Evolutionary conservation across 2,113 vertebrate genomes (phyloP).

Genomic region (Microcebus jonahi): DNA sequence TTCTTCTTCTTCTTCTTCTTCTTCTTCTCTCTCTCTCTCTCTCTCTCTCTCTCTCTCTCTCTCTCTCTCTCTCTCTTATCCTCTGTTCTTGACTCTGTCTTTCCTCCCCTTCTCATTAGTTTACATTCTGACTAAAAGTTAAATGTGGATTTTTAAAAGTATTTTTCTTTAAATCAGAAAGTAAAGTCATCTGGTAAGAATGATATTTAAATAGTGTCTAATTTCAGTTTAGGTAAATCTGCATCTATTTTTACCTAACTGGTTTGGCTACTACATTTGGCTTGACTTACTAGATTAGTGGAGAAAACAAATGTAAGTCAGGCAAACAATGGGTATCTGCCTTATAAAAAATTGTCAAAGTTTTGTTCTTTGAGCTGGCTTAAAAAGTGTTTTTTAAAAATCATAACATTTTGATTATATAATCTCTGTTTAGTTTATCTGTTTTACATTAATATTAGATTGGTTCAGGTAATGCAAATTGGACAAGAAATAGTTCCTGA

Average conservation of each 20-base stretch:
- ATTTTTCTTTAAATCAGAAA: conserved; percentile 10
- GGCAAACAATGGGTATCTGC: neutral
- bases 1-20: no score
- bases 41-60: neutral
- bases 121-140: neutral
- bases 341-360: neutral
- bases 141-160: neutral
- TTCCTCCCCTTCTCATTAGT: neutral
- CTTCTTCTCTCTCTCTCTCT: neutral
- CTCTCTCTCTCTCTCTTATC: neutral
- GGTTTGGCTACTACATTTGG: neutral
- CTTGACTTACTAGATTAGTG: neutral
- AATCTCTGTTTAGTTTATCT: neutral
- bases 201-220: neutral
- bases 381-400: neutral
- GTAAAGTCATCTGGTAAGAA: neutral
- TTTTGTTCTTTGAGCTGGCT: neutral
- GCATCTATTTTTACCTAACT: neutral
- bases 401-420: neutral
- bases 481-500: neutral
- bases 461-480: neutral
- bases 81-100: neutral
- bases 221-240: neutral
- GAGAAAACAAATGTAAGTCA: neutral
- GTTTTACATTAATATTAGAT: conserved; percentile 9